Evolutionary conservation across 37 sponge, comb jelly and placozoan genomes (phyloP), one percentile per base, ranked within the genome.

Genomic region (Petrosia ficiformis): DNA sequence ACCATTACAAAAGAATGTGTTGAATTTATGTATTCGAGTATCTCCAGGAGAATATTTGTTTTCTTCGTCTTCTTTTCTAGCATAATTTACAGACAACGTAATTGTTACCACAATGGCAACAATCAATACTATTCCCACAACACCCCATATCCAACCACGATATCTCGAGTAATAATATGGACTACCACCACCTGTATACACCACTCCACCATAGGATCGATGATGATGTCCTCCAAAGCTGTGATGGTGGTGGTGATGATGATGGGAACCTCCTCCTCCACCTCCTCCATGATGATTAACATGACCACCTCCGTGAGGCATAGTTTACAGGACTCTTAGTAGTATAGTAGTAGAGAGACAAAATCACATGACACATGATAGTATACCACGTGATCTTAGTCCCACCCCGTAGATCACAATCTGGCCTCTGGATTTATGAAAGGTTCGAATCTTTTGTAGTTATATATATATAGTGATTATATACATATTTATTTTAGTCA

Each of bases 281-380:
- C 54, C 54, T 48, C 54, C 28, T 26, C 28, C 28, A 29, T 61
- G 63, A 61, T 61, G 63, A n/a, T 61, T 24, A n/a, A 61, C 11
- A 22, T 61, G 63, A n/a, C 63, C 63, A 5, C 63, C 63, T 61
- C 63, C 63, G 63, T 61, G 63, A 61, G 63, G 63, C 63, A 61
- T 61, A 6, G 63, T n/a, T 61, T 26, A 29, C 22, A 26, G 54
- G 8, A 48, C 14, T 48, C n/a, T n/a, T n/a, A n/a, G n/a, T n/a
- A n/a, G n/a, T n/a, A n/a, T n/a, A n/a, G n/a, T n/a, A n/a, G n/a
- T n/a, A n/a, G n/a, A n/a, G n/a, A n/a, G n/a, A n/a, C n/a, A n/a
- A n/a, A n/a, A n/a, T n/a, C n/a, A n/a, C n/a, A n/a, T n/a, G n/a
- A n/a, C n/a, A n/a, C n/a, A n/a, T n/a, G n/a, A n/a, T n/a, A n/a